Evolutionary conservation across 92 coral and sea anemone genomes (phyloP).

Genomic region (Ricordea florida): DNA sequence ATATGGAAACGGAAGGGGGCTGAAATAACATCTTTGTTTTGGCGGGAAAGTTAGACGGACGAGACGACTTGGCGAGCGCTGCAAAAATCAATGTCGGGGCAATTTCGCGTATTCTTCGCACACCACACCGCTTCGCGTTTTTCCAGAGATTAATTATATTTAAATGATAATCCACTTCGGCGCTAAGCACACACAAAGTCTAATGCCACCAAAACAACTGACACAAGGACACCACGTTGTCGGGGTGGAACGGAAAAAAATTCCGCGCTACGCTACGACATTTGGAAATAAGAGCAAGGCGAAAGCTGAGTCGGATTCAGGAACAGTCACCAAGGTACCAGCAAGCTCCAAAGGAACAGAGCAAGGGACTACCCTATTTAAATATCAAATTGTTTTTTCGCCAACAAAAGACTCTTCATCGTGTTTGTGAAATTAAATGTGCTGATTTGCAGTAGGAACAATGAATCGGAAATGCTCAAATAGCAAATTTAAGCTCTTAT

Average conservation of each 20-base stretch:
- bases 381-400: constrained; percentile 60
- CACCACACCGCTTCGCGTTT: constrained; percentile 1
- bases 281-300: too few relatives aligned
- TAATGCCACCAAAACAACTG: constrained; percentile 56
- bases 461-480: constrained; percentile 57
- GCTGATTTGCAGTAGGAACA: constrained; percentile 59
- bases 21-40: not conserved
- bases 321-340: not conserved
- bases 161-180: constrained; percentile 76
- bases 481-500: constrained; percentile 47
- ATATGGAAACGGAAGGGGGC: constrained; percentile 4
- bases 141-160: constrained; percentile 71
- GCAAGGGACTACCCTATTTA: constrained; percentile 28
- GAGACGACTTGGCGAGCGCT: not conserved
- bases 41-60: constrained; percentile 8
- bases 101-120: constrained; percentile 6
- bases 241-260: constrained; percentile 5
- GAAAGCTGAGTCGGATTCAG: too few relatives aligned
- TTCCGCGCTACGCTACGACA: not conserved
- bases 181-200: constrained; percentile 67
- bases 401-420: constrained; percentile 61
- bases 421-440: constrained; percentile 53
- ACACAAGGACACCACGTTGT: constrained; percentile 83
- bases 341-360: not conserved
- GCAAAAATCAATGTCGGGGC: not conserved